phyloP scores from a whole-genome alignment of 2,113 vertebrate species.

The Rhinopithecus roxellana region DNA sequence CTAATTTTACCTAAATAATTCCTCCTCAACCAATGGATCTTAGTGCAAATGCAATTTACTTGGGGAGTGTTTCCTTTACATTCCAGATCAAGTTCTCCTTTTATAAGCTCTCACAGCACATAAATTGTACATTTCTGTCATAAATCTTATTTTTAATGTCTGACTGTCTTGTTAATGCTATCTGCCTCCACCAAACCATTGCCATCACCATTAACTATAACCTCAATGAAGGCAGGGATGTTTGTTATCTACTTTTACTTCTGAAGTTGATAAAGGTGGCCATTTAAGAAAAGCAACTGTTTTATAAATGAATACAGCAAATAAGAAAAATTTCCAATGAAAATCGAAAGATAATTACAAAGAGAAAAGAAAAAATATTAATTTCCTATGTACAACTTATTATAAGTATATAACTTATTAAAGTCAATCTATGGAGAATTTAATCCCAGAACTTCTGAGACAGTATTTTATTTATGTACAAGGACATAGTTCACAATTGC shows the following conservation, averaged over 20 bases:
- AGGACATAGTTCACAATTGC: not conserved
- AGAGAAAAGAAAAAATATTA: not conserved
- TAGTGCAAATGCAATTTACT: not conserved
- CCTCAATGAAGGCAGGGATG: accelerated
- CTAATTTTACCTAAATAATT: not conserved
- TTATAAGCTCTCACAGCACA: not conserved
- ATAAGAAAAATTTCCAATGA: not conserved
- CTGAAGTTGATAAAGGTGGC: not conserved
- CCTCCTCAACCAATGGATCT: not conserved
- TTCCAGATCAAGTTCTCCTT: not conserved
- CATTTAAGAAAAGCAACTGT: not conserved
- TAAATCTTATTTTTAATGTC: not conserved
- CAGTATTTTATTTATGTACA: not conserved
- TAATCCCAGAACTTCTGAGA: not conserved
- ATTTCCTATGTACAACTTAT: not conserved
- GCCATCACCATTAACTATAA: not conserved
- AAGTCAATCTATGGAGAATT: not conserved
- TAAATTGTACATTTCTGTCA: not conserved
- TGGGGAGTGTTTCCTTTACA: not conserved
- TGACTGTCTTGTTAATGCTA: not conserved
- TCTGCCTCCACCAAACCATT: not conserved
- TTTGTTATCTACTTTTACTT: not conserved
- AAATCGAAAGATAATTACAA: not conserved
- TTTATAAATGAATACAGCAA: not conserved
- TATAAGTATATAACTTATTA: not conserved